Evolutionary conservation across 2,888 invertebrate species (phyloP), one percentile per base, ranked within the genome.

Genomic region (Diloba caeruleocephala): DNA sequence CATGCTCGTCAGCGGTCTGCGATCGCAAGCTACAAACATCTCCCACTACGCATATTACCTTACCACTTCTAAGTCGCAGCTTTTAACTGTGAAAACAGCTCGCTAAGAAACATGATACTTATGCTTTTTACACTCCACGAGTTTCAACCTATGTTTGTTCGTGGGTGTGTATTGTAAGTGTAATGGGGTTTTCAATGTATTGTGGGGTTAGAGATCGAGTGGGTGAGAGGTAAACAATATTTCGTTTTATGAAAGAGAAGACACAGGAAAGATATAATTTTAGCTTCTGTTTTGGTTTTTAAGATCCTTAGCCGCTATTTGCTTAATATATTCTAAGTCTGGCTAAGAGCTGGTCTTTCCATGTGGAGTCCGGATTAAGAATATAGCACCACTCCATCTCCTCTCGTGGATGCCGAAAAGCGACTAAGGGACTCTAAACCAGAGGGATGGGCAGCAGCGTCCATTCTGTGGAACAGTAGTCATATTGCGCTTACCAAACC

Each of bases 31-130:
- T 48, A 43, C 13, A 60, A 43, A 69, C 15, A 42, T 44, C 74
- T 60, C 14, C 8, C 17, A 38, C 21, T 76, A 44, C 17, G 12
- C n/a, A 1, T 36, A 51, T 25, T 0, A 3, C 74, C 59, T 56
- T 69, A 70, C 67, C 54, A 52, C 66, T 66, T 64, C 52, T 67
- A 71, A 74, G 75, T 78, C 69, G 82, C 76, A 73, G 87, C 91
- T 91, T 91, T 92, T 90, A 92, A 87, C 87, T 88, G 88, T 84
- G 90, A 88, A 89, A 91, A 91, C 84, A 89, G 42, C 58, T 75
- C 73, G 72, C 63, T 67, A 78, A 84, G 84, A 79, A 83, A 85
- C 74, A 81, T 72, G 80, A 82, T 82, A 81, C 76, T 65, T 66
- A 67, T 63, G 66, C 70, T 66, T 57, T 71, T 74, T 58, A 69